Evolutionary conservation across 2,113 vertebrate species (phyloP), one percentile per base, ranked within the genome.

Genomic region (Oncorhynchus gorbuscha): DNA sequence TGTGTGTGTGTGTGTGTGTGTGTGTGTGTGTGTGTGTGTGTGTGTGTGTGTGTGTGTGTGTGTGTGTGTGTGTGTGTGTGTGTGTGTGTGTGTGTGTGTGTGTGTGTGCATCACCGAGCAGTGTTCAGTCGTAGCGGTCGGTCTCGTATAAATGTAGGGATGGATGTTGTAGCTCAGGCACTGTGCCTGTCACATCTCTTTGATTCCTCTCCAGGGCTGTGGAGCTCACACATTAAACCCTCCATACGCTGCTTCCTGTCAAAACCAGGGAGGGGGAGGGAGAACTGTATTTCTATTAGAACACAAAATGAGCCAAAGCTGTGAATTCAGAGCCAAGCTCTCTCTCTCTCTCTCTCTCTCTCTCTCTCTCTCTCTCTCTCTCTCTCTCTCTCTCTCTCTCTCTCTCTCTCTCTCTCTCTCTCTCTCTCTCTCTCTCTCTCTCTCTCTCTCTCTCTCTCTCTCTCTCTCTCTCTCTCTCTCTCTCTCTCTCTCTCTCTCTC

Each of bases 211-310:
- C 90, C 89, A 89, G 76, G 80, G 66, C 76, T 82, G 81, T 22
- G 48, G 55, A 83, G 82, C 73, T 0, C 76, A 74, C 85, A 88
- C 85, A 88, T 86, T 85, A 88, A 62, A 85, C 74, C 30, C 69
- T 64, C 75, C 30, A 62, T 61, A 72, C 73, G 81, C 85, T 82
- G 87, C 88, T 91, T 92, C 90, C 91, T 89, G 87, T 88, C 88
- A 90, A 87, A 88, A 87, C 32, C 0, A 0, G 73, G 39, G 91
- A 89, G 89, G 20, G 20, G 30, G 32, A 91, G 22, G 79, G 83
- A 87, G 83, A 76, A 72, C 51, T 61, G 73, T 67, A 80, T 69
- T 76, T 62, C 68, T 79, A 35, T 79, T 32, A 32, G 9, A 76
- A 58, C 8, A 45, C 39, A 45, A 75, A 82, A 83, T 80, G 73